Evolutionary conservation across 2,113 vertebrate genomes (phyloP).

Genomic region (Neodontobutis hainanensis): DNA sequence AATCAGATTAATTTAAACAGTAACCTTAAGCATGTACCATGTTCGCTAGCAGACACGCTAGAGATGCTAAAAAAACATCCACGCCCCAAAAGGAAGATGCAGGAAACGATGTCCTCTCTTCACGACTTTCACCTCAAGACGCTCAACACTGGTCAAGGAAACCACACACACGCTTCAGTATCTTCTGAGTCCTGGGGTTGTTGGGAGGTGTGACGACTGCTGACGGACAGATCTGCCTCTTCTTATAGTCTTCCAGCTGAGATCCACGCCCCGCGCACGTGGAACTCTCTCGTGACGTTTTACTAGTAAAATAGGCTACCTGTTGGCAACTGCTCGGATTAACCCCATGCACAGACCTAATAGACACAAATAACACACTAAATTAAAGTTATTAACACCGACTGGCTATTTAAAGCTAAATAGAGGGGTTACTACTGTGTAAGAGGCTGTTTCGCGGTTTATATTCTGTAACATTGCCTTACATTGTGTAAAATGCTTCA

Average conservation of each 20-base stretch:
- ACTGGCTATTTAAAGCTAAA: neutral
- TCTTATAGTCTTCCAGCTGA: constrained; percentile 27
- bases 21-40: constrained; percentile 18
- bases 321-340: neutral
- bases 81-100: constrained; percentile 15
- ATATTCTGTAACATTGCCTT: neutral
- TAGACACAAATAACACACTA: neutral
- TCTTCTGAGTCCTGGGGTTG: neutral
- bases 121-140: neutral
- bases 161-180: neutral
- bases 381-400: neutral
- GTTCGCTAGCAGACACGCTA: constrained; percentile 21
- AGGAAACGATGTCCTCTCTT: neutral
- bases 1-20: neutral
- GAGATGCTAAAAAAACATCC: constrained; percentile 14
- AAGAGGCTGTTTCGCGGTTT: neutral
- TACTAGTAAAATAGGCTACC: neutral
- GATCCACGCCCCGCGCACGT: constrained; percentile 58
- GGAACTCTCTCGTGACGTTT: constrained; percentile 35
- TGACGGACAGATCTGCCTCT: neutral
- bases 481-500: neutral
- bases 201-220: neutral
- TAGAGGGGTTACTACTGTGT: no score
- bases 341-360: neutral
- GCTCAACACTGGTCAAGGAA: neutral